These are phyloP conservation scores for Cheilosia grossa DNA, from an alignment of 2,888 invertebrate genomes.

Conservation along the genomic window DNA sequence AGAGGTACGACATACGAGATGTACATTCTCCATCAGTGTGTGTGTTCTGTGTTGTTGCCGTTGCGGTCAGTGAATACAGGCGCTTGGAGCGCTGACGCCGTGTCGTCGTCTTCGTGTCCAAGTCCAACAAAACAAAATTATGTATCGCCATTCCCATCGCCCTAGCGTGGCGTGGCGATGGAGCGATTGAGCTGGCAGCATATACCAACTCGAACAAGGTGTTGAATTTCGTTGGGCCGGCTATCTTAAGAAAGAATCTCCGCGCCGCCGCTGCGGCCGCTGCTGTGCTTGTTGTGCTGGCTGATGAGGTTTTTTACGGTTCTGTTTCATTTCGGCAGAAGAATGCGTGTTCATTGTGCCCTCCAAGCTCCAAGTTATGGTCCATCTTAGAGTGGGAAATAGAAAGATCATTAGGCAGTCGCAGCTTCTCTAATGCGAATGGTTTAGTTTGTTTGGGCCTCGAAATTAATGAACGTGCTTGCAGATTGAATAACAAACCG, in stretches of 20 bases:
- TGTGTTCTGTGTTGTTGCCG: constrained; percentile 53
- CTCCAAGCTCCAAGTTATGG: constrained; percentile 43
- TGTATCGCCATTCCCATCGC: constrained; percentile 52
- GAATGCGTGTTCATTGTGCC: constrained; percentile 64
- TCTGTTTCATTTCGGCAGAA: constrained; percentile 52
- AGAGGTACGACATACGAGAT: constrained; percentile 4
- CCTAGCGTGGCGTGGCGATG: constrained; percentile 8
- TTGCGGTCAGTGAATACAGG: constrained; percentile 71
- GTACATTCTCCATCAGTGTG: not conserved
- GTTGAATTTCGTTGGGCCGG: constrained; percentile 67
- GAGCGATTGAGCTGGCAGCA: not conserved
- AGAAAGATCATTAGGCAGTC: constrained; percentile 19
- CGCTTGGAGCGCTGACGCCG: constrained; percentile 59
- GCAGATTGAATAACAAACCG: constrained; percentile 68
- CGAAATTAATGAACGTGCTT: constrained; percentile 48
- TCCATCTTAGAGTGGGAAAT: constrained; percentile 36
- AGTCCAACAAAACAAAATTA: constrained; percentile 70
- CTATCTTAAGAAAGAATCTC: constrained; percentile 61
- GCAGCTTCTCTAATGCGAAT: constrained; percentile 28
- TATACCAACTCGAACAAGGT: constrained; percentile 58
- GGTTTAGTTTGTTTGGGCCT: constrained; percentile 47
- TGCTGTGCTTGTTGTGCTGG: too few species aligned
- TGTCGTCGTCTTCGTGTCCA: constrained; percentile 36
- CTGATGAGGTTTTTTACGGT: constrained; percentile 20
- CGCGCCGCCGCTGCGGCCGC: constrained; percentile 1